phyloP scores from a whole-genome alignment of 2,797 vertebrate species.

The Scyliorhinus canicula region DNA sequence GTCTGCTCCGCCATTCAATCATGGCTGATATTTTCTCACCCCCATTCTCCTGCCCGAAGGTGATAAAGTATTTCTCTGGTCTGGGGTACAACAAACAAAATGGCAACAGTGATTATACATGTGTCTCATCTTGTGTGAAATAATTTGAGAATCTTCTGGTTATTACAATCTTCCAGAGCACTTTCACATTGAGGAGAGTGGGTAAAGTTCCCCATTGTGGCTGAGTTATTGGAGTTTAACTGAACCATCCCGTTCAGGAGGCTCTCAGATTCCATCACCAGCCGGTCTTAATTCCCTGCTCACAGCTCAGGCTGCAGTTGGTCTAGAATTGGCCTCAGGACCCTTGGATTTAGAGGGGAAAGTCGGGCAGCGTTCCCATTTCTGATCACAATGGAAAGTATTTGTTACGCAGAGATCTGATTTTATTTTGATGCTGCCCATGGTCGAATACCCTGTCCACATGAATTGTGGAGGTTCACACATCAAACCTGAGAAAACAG shows the following conservation, averaged over 20 bases:
- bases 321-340: background rate
- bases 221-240: background rate
- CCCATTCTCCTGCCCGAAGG: no score
- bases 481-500: no score
- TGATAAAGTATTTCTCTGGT: background rate
- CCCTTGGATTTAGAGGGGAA: background rate
- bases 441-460: no score
- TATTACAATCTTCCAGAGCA: background rate
- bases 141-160: background rate
- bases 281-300: background rate
- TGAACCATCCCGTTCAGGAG: background rate
- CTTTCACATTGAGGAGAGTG: background rate
- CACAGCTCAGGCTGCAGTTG: background rate
- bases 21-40: no score
- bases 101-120: background rate
- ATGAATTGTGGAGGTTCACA: no score
- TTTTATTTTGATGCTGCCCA: no score
- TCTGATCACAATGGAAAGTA: no score
- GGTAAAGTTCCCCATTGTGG: background rate
- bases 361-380: background rate
- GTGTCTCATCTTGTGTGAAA: background rate
- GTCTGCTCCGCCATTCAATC: no score
- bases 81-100: background rate
- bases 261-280: background rate
- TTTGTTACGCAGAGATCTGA: background rate